Base-by-base conservation (phyloP, 2,888 invertebrate species). In the Geotrupes spiniger region DNA sequence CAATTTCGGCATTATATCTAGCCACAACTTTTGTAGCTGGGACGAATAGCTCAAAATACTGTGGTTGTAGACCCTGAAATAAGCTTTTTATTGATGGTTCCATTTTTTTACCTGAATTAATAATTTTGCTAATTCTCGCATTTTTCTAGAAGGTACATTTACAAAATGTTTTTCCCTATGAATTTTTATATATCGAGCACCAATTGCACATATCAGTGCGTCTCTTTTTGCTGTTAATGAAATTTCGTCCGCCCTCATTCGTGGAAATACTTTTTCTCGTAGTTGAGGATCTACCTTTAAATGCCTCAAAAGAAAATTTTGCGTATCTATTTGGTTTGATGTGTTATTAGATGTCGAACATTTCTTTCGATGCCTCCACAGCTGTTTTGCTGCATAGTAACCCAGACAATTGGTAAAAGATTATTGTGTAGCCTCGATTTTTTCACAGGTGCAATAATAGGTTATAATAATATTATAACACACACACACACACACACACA, bases 331-430 rank as follows among this genome's bases (percentile, higher is more conserved):
- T 25, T 27, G 48, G 36, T 45, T 42, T 17, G 15, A 11, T 17
- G 36, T 38, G 3, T 40, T 31, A 8, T 5, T 41, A 8, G n/a
- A 4, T 3, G 11, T 25, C 10, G 2, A n/a, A 46, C 55, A 57
- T 40, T 45, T 46, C 33, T 56, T 59, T 52, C 51, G 56, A 36
- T 62, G 60, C 14, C 56, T 31, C 42, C 52, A 59, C 14, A 62
- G 46, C 10, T 49, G 43, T 45, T 57, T 59, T 14, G 52, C 15
- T 2, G 56, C 51, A 52, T 51, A 62, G 42, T 52, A 61, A 3
- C 62, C 62, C 10, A 59, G 41, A 45, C 62, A 62, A 42, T 55
- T 33, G 29, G 14, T 28, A 42, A 60, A 61, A 4, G 58, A 55
- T n/a, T n/a, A n/a, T n/a, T n/a, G n/a, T n/a, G n/a, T n/a, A n/a